These are phyloP conservation scores for Chrysoperla carnea DNA, from an alignment of 1,140 invertebrate genomes.

Conservation along the genomic window DNA sequence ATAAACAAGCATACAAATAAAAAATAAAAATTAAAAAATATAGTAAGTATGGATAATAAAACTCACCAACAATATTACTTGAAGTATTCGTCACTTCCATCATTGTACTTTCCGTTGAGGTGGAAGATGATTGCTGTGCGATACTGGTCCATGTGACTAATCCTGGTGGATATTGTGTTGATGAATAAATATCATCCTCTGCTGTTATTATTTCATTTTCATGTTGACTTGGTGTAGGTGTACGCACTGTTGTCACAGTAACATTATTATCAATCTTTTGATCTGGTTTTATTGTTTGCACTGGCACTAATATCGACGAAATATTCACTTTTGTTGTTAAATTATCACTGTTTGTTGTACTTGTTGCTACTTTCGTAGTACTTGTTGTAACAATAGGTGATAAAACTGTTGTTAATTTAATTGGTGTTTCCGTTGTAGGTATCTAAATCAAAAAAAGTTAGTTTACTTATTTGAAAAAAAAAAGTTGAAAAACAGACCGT, in stretches of 20 bases:
- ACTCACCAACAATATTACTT: too few species aligned
- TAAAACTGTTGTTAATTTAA: not conserved
- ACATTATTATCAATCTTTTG: constrained; percentile 8
- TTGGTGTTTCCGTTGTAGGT: not conserved
- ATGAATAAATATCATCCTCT: not conserved
- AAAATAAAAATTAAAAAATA: too few species aligned
- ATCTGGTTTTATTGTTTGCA: too few species aligned
- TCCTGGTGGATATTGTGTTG: constrained; percentile 14
- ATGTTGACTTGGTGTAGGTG: constrained; percentile 14
- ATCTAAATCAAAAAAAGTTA: constrained; percentile 1
- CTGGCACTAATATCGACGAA: too few species aligned
- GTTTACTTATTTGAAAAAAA: not conserved
- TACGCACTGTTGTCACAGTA: constrained; percentile 13
- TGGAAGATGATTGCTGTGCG: too few species aligned
- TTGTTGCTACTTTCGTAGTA: constrained; percentile 2
- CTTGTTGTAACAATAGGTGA: constrained; percentile 1
- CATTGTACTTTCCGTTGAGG: too few species aligned
- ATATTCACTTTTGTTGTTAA: constrained; percentile 3
- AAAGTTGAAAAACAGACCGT: too few species aligned
- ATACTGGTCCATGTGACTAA: constrained; percentile 26
- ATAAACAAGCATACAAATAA: too few species aligned
- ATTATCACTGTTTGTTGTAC: constrained; percentile 5
- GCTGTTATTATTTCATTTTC: constrained; percentile 12
- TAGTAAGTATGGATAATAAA: too few species aligned
- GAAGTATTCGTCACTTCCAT: too few species aligned